Evolutionary conservation across 2,113 vertebrate genomes (phyloP), one percentile per base, ranked within the genome.

Genomic region (Hippolais icterina): DNA sequence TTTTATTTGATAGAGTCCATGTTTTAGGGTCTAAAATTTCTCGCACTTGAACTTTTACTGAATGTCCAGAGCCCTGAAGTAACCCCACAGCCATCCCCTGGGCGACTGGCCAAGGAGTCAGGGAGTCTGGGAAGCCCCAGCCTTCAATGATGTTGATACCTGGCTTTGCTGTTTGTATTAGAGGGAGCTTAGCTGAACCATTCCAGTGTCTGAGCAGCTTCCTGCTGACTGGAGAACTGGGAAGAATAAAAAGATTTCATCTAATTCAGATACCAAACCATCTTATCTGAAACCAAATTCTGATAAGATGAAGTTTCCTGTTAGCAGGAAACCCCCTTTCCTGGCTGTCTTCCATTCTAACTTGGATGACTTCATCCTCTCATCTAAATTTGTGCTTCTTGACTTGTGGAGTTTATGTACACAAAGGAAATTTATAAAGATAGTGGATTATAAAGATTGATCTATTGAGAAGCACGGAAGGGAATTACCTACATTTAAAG

Each of bases 271-370:
- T n/a, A n/a, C n/a, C n/a, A n/a, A n/a, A n/a, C n/a, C n/a, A n/a
- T n/a, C n/a, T n/a, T n/a, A n/a, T n/a, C 33, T 42, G 35, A 94
- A 93, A 93, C 53, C 4, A 29, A 82, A 15, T 60, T 88, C 61
- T 68, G 61, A 66, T 82, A 76, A 82, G 68, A 78, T 46, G 1
- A 79, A 27, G 3, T 52, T 71, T 79, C 16, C 39, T 47, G 4
- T 54, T 90, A 79, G 39, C 56, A 83, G 91, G 64, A 94, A 93
- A 68, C 33, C 82, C 82, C 79, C 71, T 92, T 85, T 90, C 63
- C 75, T 68, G 61, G 37, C 25, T 87, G 60, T 78, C 56, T n/a
- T 86, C 21, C 0, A 1, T 56, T 86, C 54, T 61, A 70, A 74
- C 42, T 42, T 61, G 33, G 25, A 75, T 47, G 37, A 47, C 65